phyloP scores from a whole-genome alignment of 2,888 invertebrate genomes.

The Eilema sororculum region DNA sequence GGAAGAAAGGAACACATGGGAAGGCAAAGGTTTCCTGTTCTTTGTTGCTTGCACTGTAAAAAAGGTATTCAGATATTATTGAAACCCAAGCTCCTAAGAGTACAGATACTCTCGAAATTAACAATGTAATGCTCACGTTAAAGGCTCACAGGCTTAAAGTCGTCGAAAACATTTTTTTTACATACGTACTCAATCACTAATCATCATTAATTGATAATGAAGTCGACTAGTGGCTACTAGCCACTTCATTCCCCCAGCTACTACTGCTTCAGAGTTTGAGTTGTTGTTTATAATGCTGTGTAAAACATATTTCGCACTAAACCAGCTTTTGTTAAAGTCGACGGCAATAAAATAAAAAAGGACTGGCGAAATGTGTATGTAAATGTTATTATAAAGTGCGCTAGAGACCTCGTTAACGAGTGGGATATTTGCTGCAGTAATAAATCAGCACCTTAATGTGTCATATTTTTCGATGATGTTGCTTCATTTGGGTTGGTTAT shows the following conservation, averaged over 20 bases:
- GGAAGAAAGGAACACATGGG: no score
- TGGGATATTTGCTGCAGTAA: neutral
- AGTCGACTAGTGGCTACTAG: neutral
- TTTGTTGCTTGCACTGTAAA: no score
- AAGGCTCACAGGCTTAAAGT: neutral
- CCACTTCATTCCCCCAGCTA: no score
- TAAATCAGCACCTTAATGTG: conserved; percentile 1
- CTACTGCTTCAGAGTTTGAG: no score
- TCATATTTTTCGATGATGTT: neutral
- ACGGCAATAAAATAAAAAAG: neutral
- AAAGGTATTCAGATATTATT: no score
- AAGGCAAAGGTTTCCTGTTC: no score
- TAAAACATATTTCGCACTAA: neutral
- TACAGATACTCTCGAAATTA: neutral
- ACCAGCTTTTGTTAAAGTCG: neutral
- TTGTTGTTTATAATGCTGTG: neutral
- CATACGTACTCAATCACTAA: no score
- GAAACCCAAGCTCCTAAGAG: no score
- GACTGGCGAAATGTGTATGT: neutral
- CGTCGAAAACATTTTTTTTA: neutral
- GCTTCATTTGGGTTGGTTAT: neutral
- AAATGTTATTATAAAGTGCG: neutral
- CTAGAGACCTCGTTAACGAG: neutral
- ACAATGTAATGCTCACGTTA: no score
- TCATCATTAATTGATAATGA: neutral